Evolutionary conservation across 1,140 invertebrate species (phyloP).

Genomic region (Apis cerana): DNA sequence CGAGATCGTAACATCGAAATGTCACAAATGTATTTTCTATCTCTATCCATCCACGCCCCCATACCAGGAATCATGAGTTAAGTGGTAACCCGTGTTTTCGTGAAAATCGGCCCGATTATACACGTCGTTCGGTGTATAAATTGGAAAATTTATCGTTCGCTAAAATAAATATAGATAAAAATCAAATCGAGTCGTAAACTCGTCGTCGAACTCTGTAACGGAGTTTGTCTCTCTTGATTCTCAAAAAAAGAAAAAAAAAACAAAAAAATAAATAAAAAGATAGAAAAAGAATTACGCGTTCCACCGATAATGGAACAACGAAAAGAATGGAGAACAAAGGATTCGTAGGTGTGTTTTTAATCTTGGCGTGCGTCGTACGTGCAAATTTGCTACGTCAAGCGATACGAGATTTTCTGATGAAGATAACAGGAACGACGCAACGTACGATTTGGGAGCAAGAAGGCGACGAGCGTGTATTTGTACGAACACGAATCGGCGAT

Average conservation of each 20-base stretch:
- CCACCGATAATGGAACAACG: neutral
- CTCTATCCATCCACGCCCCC: neutral
- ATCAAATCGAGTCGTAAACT: too few species aligned
- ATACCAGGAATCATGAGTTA: neutral
- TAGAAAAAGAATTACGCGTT: neutral
- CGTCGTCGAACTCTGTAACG: neutral
- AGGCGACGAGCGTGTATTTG: conserved; percentile 36
- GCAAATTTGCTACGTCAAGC: conserved; percentile 27
- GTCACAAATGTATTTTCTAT: neutral
- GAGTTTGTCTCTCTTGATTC: rapidly evolving
- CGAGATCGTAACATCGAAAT: conserved; percentile 32
- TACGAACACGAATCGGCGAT: conserved; percentile 33
- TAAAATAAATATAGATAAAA: neutral
- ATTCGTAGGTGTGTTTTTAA: conserved; percentile 19
- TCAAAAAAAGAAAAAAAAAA: neutral
- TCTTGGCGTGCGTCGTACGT: conserved; percentile 30
- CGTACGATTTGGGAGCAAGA: conserved; percentile 5
- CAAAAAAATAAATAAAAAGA: too few species aligned
- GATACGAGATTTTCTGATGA: conserved; percentile 52
- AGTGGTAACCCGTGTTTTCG: rapidly evolving
- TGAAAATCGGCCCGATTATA: neutral
- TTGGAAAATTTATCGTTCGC: neutral
- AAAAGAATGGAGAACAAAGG: neutral
- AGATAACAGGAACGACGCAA: conserved; percentile 38
- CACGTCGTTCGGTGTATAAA: neutral